A percentile compares a stretch with the other conserved stretches of the same genome.
Evolutionary conservation across 2,113 vertebrate genomes (phyloP).

Genomic region (Tringa solitaria): DNA sequence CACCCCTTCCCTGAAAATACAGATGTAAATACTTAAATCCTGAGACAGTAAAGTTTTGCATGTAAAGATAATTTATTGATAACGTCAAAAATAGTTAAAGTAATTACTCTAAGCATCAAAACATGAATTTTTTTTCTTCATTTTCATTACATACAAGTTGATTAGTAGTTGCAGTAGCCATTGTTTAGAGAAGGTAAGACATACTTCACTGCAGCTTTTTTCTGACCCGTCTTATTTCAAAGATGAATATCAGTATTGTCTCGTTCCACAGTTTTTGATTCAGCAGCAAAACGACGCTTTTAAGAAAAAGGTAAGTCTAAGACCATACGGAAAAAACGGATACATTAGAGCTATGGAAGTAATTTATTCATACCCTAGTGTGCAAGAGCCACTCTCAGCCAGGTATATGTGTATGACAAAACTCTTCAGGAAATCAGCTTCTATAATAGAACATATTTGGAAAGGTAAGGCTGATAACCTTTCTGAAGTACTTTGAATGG

Average conservation of each 20-base stretch:
- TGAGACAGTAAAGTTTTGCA: neutral
- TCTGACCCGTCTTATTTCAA: neutral
- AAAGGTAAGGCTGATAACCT: constrained; percentile 26
- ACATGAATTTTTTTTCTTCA: neutral
- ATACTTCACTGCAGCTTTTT: neutral
- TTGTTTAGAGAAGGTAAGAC: neutral
- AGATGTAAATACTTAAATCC: rapidly evolving
- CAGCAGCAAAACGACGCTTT: constrained; percentile 5
- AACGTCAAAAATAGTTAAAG: neutral
- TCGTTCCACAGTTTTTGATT: neutral
- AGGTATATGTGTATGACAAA: rapidly evolving
- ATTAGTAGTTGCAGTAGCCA: neutral
- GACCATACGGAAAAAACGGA: neutral
- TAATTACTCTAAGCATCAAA: neutral
- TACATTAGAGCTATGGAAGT: neutral
- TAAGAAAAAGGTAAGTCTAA: neutral
- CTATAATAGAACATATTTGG: neutral
- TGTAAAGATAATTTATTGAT: neutral
- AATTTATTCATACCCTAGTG: neutral
- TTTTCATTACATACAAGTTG: neutral
- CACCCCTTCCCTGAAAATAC: rapidly evolving
- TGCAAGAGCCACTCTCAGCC: neutral
- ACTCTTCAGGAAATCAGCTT: constrained; percentile 1
- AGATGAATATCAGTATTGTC: neutral
- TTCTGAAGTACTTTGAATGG: neutral